A percentile compares a stretch with the other conserved stretches of the same genome.
Evolutionary conservation across 2,113 vertebrate species (phyloP).

Genomic region (Erythrocercus mccallii): DNA sequence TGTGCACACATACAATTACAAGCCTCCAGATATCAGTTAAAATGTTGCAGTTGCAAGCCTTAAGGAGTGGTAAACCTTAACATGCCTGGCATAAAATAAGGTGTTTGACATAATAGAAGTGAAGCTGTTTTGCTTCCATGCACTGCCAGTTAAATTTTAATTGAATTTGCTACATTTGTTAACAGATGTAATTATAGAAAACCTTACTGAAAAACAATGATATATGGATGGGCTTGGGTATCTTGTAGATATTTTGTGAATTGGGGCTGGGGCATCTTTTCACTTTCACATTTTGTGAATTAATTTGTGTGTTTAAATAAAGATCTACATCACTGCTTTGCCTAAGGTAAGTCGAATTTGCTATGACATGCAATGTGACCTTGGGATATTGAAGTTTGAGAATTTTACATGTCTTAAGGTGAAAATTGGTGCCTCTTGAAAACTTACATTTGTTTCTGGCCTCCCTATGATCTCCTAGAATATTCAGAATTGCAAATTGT

Average conservation of each 20-base stretch:
- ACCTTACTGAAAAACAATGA: constrained; percentile 56
- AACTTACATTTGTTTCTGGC: background rate
- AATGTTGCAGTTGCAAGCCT: constrained; percentile 82
- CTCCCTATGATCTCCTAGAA: background rate
- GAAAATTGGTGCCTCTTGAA: background rate
- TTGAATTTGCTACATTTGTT: constrained; percentile 73
- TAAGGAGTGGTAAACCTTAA: constrained; percentile 84
- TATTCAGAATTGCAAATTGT: background rate
- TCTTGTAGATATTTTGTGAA: constrained; percentile 24
- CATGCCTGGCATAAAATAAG: constrained; percentile 84
- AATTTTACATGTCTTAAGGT: background rate
- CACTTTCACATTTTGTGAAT: constrained; percentile 21
- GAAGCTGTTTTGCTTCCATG: constrained; percentile 72
- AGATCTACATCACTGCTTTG: constrained; percentile 14
- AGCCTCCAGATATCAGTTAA: constrained; percentile 84
- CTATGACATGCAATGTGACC: background rate
- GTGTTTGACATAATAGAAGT: constrained; percentile 76
- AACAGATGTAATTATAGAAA: constrained; percentile 68
- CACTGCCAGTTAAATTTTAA: constrained; percentile 68
- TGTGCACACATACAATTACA: constrained; percentile 85
- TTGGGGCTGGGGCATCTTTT: background rate
- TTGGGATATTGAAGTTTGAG: constrained; percentile 7
- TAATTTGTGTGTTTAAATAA: constrained; percentile 39
- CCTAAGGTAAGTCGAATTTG: constrained; percentile 30
- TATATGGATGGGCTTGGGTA: background rate